phyloP scores from a whole-genome alignment of 1,140 invertebrate species.

The Lepidotrigona ventralis region DNA sequence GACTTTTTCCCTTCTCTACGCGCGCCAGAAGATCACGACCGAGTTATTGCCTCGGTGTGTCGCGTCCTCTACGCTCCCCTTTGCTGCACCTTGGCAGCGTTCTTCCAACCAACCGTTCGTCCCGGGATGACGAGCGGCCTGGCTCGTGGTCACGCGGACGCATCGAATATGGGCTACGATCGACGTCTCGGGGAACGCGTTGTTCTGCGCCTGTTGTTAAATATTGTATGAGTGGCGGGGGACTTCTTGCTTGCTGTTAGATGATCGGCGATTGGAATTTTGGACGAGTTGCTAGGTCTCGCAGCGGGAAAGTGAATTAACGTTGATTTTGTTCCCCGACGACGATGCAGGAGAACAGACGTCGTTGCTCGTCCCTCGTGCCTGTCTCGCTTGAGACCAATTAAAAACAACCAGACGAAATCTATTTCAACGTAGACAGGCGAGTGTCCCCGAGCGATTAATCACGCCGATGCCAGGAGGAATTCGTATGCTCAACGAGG shows the following conservation, averaged over 20 bases:
- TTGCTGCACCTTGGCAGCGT: background rate
- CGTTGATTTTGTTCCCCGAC: background rate
- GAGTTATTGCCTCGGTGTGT: constrained; percentile 34
- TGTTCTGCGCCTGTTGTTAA: constrained; percentile 38
- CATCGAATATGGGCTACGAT: constrained; percentile 39
- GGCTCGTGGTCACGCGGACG: background rate
- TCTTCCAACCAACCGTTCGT: constrained; percentile 5
- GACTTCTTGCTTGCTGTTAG: constrained; percentile 17
- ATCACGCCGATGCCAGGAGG: background rate
- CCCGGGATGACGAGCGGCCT: background rate
- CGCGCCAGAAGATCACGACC: constrained; percentile 38
- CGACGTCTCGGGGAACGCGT: constrained; percentile 16
- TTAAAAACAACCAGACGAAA: background rate
- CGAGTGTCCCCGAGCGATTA: background rate
- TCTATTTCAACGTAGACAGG: background rate
- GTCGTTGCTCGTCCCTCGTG: background rate
- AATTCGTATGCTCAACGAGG: background rate
- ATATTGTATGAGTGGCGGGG: constrained; percentile 36
- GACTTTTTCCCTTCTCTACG: constrained; percentile 44
- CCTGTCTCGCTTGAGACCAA: background rate
- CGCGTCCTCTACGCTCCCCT: background rate
- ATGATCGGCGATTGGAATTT: constrained; percentile 12
- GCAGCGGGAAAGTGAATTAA: constrained; percentile 28
- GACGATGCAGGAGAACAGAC: background rate
- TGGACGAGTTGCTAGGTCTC: background rate